These are phyloP conservation scores for Theretra japonica DNA, from an alignment of 2,888 invertebrate species.

Conservation along the genomic window DNA sequence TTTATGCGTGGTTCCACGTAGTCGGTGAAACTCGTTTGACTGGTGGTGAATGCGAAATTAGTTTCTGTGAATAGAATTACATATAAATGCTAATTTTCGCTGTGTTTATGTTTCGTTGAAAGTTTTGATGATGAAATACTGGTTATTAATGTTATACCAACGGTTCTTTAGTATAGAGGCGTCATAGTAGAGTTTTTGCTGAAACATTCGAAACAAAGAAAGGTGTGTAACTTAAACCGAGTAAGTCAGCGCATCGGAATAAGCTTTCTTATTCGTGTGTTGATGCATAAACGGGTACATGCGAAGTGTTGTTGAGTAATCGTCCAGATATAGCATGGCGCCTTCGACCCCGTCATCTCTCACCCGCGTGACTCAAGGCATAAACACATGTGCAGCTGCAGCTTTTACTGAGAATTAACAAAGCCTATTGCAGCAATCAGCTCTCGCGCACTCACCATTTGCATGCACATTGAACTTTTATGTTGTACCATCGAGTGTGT, in stretches of 20 bases:
- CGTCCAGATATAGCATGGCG: slow-evolving; percentile 67
- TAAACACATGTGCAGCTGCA: slow-evolving; percentile 59
- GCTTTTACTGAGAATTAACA: slow-evolving; percentile 34
- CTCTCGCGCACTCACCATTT: slow-evolving; percentile 18
- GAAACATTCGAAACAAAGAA: slow-evolving; percentile 30
- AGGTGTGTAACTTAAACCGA: slow-evolving; percentile 35
- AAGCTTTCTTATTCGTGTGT: slow-evolving; percentile 39
- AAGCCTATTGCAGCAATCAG: slow-evolving; percentile 25
- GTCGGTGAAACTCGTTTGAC: slow-evolving; percentile 22
- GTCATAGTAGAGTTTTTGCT: too few relatives aligned
- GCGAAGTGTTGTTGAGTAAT: slow-evolving; percentile 67
- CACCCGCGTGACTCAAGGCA: slow-evolving; percentile 60
- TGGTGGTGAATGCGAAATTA: slow-evolving; percentile 24
- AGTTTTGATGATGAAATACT: slow-evolving; percentile 24
- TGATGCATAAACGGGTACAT: slow-evolving; percentile 38
- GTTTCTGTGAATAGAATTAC: slow-evolving; percentile 23
- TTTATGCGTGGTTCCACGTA: slow-evolving; percentile 23
- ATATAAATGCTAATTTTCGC: slow-evolving; percentile 14
- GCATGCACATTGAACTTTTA: slow-evolving; percentile 5
- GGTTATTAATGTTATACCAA: neutral
- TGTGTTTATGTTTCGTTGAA: slow-evolving; percentile 33
- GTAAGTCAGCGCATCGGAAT: slow-evolving; percentile 40
- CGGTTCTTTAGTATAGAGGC: neutral
- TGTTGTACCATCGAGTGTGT: neutral
- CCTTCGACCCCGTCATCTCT: slow-evolving; percentile 56